phyloP scores from a whole-genome alignment of 2,888 invertebrate species.

The Thereva nobilitata region DNA sequence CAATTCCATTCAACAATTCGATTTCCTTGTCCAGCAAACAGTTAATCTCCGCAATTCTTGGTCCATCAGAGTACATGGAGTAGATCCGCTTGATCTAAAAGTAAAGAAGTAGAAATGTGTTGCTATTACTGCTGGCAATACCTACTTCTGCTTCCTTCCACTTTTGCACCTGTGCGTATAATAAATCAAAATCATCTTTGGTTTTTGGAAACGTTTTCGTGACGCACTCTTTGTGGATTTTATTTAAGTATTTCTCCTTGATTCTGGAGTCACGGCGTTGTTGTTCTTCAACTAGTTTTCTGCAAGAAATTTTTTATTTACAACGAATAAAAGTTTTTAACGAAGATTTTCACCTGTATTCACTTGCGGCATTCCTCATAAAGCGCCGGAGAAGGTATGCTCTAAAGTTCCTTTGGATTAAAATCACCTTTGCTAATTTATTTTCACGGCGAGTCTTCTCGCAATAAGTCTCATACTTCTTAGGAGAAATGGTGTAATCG shows the following conservation, averaged over 20 bases:
- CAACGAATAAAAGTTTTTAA: not conserved
- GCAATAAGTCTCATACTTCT: constrained; percentile 69
- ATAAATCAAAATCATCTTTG: constrained; percentile 73
- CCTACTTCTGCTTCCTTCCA: constrained; percentile 55
- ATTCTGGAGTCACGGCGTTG: constrained; percentile 55
- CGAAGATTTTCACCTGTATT: constrained; percentile 56
- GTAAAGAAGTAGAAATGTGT: not conserved
- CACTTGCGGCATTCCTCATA: constrained; percentile 60
- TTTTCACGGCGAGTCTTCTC: constrained; percentile 64
- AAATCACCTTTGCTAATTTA: constrained; percentile 62
- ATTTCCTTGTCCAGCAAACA: constrained; percentile 75
- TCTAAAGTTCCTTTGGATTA: constrained; percentile 66
- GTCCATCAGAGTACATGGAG: constrained; percentile 67
- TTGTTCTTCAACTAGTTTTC: constrained; percentile 62
- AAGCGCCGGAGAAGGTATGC: constrained; percentile 57
- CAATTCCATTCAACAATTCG: constrained; percentile 69
- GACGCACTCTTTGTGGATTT: constrained; percentile 63
- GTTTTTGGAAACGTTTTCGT: constrained; percentile 73
- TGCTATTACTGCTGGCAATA: not conserved
- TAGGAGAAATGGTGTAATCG: constrained; percentile 66
- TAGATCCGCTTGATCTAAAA: constrained; percentile 67
- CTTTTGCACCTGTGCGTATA: constrained; percentile 62
- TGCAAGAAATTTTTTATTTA: constrained; percentile 38
- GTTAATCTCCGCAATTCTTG: constrained; percentile 71
- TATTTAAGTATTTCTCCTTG: constrained; percentile 61